Conservation (phyloP, 2,113 vertebrate genomes). For the Rhinopomastus cyanomelas region DNA sequence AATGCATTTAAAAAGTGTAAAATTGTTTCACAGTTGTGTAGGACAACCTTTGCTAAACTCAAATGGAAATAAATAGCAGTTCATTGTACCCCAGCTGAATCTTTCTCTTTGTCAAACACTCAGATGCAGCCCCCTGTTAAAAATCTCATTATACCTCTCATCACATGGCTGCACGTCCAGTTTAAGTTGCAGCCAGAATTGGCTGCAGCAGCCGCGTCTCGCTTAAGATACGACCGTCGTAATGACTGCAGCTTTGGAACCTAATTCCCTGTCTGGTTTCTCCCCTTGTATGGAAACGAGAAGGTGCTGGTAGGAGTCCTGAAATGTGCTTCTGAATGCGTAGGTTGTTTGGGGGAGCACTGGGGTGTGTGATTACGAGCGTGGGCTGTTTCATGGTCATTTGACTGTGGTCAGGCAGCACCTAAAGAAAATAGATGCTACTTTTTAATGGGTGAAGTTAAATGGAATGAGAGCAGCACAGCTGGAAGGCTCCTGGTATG, state of each 20-base stretch:
- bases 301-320: background rate
- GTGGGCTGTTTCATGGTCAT: background rate
- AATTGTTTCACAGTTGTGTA: conserved; percentile 64
- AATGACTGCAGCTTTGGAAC: conserved; percentile 19
- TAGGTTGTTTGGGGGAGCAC: background rate
- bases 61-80: conserved; percentile 57
- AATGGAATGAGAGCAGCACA: background rate
- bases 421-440: background rate
- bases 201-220: background rate
- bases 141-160: conserved; percentile 60
- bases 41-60: conserved; percentile 60
- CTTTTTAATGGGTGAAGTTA: conserved; percentile 9
- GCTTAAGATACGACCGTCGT: background rate
- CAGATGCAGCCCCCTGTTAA: conserved; percentile 38
- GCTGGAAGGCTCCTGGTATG: background rate
- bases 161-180: conserved; percentile 55
- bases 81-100: conserved; percentile 41
- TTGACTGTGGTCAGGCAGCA: background rate
- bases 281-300: background rate
- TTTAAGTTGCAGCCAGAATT: conserved; percentile 38
- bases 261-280: conserved; percentile 13
- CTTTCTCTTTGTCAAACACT: conserved; percentile 11
- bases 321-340: background rate
- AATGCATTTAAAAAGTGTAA: conserved; percentile 65
- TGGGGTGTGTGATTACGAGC: conserved; percentile 27